Conservation (phyloP, 2,888 invertebrate genomes). For the Stictocephala bisonia region DNA sequence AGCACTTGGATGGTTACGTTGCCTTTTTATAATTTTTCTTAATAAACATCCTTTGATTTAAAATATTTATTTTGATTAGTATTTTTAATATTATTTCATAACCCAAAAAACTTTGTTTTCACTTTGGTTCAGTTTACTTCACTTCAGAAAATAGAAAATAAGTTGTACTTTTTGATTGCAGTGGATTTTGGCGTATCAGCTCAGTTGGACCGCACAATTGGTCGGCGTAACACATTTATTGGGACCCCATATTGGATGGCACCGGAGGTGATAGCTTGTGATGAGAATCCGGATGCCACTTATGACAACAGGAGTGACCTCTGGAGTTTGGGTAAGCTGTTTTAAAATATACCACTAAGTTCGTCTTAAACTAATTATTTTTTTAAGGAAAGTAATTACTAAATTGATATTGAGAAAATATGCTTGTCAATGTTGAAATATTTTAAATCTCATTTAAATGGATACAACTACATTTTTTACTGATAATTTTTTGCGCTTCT, state of each 20-base stretch:
- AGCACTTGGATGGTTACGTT: too few relatives aligned
- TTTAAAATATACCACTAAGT: neutral
- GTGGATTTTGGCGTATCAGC: constrained; percentile 99
- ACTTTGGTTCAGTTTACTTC: too few relatives aligned
- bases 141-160: neutral
- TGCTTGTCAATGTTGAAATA: too few relatives aligned
- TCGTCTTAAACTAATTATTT: too few relatives aligned
- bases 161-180: constrained; percentile 63
- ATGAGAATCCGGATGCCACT: constrained; percentile 99
- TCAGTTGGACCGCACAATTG: constrained; percentile 98
- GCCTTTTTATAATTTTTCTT: too few relatives aligned
- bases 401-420: too few relatives aligned
- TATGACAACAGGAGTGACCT: constrained; percentile 97
- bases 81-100: neutral
- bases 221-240: constrained; percentile 98
- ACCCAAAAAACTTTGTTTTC: constrained; percentile 5
- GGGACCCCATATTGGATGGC: constrained; percentile 99
- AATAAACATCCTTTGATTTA: too few relatives aligned
- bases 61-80: neutral
- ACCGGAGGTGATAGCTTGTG: constrained; percentile 99
- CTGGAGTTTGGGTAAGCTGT: constrained; percentile 59
- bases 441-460: too few relatives aligned
- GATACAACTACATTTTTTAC: too few relatives aligned
- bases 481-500: too few relatives aligned
- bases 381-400: too few relatives aligned